Base-by-base conservation (phyloP, 2,113 vertebrate species). In the Gobius niger region DNA sequence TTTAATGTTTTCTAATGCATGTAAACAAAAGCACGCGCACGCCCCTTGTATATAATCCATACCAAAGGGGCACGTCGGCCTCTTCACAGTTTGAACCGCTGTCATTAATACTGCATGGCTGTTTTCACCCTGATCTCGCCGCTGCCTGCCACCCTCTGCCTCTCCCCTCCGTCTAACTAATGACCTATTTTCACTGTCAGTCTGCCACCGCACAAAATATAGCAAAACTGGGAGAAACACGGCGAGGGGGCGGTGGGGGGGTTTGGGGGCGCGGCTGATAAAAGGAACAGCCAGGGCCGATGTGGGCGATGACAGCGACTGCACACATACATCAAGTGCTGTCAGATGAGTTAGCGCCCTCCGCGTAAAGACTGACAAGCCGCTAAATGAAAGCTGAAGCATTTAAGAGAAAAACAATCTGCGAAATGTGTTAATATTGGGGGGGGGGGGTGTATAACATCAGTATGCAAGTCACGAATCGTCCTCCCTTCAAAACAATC, bases 121-220 rank as follows among this genome's bases (percentile, higher is more conserved):
- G 57, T 84, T 86, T 87, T 82, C 83, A 68, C 70, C 83, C 67
- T 80, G 84, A 83, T 80, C 80, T 85, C 69, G 15, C 80, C 79
- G 67, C 83, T 74, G 77, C 74, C 71, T 72, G 68, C 73, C 24
- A 73, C 69, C 67, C 67, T 79, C 74, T 62, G 76, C 78, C 80
- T 74, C 80, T 56, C 8, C 74, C 61, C 82, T 69, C 77, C 42
- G 16, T 77, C 72, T 85, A 81, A 83, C 85, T 91, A 93, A 91
- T 90, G 90, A 90, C 87, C 90, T 85, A 87, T 88, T 92, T 92
- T 91, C 85, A 74, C 75, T 80, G 72, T 84, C 81, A 77, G 85
- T 82, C 82, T 85, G 79, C 82, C 53, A 73, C 65, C 68, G 83
- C 68, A 71, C 78, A 67, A 81, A 77, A 84, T 71, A 81, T 71